Percentiles rank a stretch among this genome's conserved stretches.
phyloP scores from a whole-genome alignment of 2,113 vertebrate species.

The Damaliscus lunatus region DNA sequence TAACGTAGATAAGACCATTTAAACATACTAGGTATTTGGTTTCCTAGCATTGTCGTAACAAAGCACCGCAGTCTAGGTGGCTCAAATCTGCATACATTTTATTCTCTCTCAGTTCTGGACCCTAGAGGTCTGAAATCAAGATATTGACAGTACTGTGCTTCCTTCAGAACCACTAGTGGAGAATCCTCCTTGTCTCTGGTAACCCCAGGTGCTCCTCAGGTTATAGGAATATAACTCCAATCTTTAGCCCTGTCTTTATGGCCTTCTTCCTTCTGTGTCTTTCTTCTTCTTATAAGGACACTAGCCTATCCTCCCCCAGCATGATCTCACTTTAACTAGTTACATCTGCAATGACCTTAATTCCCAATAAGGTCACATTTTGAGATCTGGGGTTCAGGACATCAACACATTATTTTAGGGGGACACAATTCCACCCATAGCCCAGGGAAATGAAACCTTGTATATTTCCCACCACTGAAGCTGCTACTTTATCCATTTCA shows the following conservation, averaged over 20 bases:
- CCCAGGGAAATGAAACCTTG: not conserved
- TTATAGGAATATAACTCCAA: not conserved
- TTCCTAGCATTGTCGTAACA: not conserved
- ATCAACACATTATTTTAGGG: not conserved
- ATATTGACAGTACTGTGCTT: not conserved
- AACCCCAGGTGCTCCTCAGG: not conserved
- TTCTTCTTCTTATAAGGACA: not conserved
- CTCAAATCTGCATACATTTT: not conserved
- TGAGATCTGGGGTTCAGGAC: not conserved
- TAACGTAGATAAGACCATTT: not conserved
- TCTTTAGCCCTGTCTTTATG: not conserved
- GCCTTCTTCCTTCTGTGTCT: not conserved
- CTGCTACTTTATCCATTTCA: not conserved
- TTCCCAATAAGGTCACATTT: not conserved
- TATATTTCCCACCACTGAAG: not conserved
- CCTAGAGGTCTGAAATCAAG: not conserved
- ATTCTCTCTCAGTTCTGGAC: not conserved
- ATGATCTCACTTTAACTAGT: not conserved
- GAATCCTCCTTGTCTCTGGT: not conserved
- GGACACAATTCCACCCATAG: not conserved
- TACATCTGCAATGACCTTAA: not conserved
- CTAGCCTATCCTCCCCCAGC: fast-evolving
- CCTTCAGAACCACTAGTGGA: not conserved
- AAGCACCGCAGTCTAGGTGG: not conserved
- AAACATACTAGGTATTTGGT: not conserved